Evolutionary conservation across 2,797 vertebrate genomes (phyloP).

Genomic region (Lithobates pipiens): DNA sequence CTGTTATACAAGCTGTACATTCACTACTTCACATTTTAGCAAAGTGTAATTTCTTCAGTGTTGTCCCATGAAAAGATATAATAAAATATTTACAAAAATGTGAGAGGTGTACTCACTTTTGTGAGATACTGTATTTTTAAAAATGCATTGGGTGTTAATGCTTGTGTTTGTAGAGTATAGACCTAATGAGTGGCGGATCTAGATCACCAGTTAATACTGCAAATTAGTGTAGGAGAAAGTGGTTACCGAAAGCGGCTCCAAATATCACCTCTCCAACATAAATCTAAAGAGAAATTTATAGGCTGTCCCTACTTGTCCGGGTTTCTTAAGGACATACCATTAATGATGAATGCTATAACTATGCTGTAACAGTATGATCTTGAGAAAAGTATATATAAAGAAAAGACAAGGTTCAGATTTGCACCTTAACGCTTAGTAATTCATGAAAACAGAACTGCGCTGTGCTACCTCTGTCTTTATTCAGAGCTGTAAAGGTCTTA

Average conservation of each 20-base stretch:
- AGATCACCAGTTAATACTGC: not conserved
- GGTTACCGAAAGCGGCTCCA: not conserved
- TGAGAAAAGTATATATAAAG: slow-evolving; percentile 42
- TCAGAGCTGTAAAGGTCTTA: slow-evolving; percentile 26
- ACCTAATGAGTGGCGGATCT: not conserved
- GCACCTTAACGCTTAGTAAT: slow-evolving; percentile 14
- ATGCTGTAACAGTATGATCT: slow-evolving; percentile 16
- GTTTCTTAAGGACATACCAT: slow-evolving; percentile 34
- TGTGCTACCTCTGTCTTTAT: slow-evolving; percentile 36
- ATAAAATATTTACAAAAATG: too few species aligned
- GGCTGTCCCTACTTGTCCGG: not conserved
- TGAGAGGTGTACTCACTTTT: too few species aligned
- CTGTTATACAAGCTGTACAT: too few species aligned
- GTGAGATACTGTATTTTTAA: not conserved
- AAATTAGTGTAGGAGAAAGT: not conserved
- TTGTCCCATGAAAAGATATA: too few species aligned
- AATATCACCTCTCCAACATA: not conserved
- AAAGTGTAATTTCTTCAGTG: too few species aligned
- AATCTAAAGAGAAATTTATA: not conserved
- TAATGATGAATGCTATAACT: slow-evolving; percentile 2
- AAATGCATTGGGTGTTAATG: not conserved
- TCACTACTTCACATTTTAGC: too few species aligned
- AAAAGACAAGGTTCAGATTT: slow-evolving; percentile 41
- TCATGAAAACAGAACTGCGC: slow-evolving; percentile 31
- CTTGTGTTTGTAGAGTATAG: not conserved